Conservation (phyloP, 2,888 invertebrate species). For the Thereva nobilitata region DNA sequence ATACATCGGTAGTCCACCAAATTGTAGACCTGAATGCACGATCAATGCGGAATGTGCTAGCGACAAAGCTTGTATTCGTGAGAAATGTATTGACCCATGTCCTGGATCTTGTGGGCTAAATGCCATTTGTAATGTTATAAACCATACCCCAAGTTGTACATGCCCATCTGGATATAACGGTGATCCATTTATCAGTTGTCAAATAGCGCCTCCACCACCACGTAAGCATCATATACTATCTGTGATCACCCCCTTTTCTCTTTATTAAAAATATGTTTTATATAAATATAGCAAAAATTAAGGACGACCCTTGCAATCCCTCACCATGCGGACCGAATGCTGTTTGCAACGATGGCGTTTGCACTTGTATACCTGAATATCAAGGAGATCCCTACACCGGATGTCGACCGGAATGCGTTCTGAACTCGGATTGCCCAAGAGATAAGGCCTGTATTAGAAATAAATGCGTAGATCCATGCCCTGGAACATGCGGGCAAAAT, state of each 20-base stretch:
- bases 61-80: conserved; percentile 73
- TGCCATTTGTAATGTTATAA: conserved; percentile 74
- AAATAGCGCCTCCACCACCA: conserved; percentile 59
- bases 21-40: conserved; percentile 75
- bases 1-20: conserved; percentile 74
- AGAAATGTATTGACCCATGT: conserved; percentile 79
- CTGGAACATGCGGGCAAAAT: conserved; percentile 75
- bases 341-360: conserved; percentile 66
- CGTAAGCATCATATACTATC: conserved; percentile 57
- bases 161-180: conserved; percentile 60
- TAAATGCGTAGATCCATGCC: conserved; percentile 79
- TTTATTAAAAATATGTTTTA: not conserved
- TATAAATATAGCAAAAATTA: conserved; percentile 46
- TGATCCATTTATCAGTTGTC: conserved; percentile 66
- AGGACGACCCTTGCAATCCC: conserved; percentile 64
- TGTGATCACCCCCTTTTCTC: not conserved
- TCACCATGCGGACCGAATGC: conserved; percentile 81
- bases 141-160: conserved; percentile 75
- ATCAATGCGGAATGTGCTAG: conserved; percentile 75
- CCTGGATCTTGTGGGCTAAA: conserved; percentile 74
- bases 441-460: conserved; percentile 71
- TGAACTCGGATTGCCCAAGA: conserved; percentile 72
- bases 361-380: conserved; percentile 70
- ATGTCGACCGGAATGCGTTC: conserved; percentile 81
- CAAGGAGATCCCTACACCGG: conserved; percentile 76